Base-by-base conservation (phyloP, 2,888 invertebrate species). In the Autographa gamma region DNA sequence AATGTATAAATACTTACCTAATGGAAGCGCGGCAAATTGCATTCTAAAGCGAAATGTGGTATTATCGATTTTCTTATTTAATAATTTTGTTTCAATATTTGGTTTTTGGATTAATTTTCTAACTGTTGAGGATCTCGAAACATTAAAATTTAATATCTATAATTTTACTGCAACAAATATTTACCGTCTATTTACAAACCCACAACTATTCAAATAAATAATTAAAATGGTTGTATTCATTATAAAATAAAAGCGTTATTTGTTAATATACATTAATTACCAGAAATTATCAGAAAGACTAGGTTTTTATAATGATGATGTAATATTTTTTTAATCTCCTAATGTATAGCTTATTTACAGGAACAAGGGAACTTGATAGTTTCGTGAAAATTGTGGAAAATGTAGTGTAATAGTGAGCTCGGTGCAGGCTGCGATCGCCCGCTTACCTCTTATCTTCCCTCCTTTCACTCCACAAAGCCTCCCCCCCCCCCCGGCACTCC, bases 11-110 rank as follows among this genome's bases (percentile, higher is more conserved):
- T 48, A 48, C 19, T 13, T n/a, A 61, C 9, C 18, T 62, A 62
- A 74, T 74, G 32, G 14, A 60, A 65, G 32, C 48, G 18, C 13
- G 59, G 19, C 43, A 54, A 75, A 73, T 64, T 74, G 74, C 72
- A 66, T 63, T 59, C n/a, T 25, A 38, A 3, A 41, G 63, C n/a
- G 25, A 38, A 16, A 41, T 54, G 60, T 48, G 19, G 18, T 0
- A 18, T 66, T 58, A 77, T 66, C 34, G 34, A 73, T 77, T 25
- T 67, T 59, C 48, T n/a, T n/a, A n/a, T 8, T 13, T 73, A 52
- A 25, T 25, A 25, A 25, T 25, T 25, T 25, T 25, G 25, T 25
- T 25, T 25, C 2, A 25, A 25, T 25, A n/a, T n/a, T n/a, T n/a
- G n/a, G n/a, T n/a, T n/a, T n/a, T n/a, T n/a, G n/a, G n/a, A n/a